These are phyloP conservation scores for Eurystomus gularis DNA, from an alignment of 2,113 vertebrate genomes.

Conservation along the genomic window DNA sequence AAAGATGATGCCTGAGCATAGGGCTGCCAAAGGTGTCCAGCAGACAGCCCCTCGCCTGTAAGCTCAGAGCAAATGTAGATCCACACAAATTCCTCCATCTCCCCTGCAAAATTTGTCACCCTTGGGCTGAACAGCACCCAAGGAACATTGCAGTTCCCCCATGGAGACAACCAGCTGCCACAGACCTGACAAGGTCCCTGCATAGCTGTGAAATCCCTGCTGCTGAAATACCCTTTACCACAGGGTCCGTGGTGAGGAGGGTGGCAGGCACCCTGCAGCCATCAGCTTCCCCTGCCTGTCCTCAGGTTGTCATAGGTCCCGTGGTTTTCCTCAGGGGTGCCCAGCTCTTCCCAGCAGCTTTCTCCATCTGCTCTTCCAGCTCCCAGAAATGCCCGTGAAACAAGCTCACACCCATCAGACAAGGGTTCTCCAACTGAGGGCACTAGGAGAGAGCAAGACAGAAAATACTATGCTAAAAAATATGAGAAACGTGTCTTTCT, in stretches of 20 bases:
- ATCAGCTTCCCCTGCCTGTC: neutral
- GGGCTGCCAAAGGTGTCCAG: neutral
- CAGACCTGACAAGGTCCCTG: neutral
- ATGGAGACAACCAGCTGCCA: neutral
- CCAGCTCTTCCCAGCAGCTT: neutral
- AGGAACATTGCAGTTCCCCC: neutral
- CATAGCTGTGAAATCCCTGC: accelerated
- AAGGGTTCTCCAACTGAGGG: neutral
- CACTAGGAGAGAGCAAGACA: neutral
- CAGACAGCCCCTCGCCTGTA: neutral
- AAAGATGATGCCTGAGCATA: neutral
- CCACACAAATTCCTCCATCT: neutral
- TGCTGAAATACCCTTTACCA: neutral
- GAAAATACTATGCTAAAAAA: neutral
- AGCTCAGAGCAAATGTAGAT: neutral
- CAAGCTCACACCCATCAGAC: neutral
- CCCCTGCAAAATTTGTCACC: neutral
- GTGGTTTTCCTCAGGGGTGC: accelerated
- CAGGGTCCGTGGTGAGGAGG: accelerated
- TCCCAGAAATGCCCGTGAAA: neutral
- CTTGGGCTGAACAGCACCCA: neutral
- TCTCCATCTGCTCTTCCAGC: accelerated
- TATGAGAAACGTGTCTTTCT: neutral
- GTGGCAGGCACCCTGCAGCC: accelerated
- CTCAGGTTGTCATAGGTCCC: neutral